Evolutionary conservation across 2,113 vertebrate species (phyloP), one percentile per base, ranked within the genome.

Genomic region (Fregetta grallaria): DNA sequence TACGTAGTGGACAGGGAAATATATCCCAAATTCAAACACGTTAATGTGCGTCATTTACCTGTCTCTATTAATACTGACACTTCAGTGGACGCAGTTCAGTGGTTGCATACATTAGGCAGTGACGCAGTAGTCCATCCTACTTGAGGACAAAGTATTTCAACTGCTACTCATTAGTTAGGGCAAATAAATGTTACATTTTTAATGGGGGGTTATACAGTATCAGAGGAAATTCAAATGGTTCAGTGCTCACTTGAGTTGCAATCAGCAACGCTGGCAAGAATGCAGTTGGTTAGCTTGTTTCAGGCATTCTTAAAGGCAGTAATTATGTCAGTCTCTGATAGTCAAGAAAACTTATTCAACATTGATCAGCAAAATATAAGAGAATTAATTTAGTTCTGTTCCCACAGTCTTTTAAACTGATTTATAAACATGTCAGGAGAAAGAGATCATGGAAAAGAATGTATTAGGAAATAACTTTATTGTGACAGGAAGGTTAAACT

Each of bases 381-480:
- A 38, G 72, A 94, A 94, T 94, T 95, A 93, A 97, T 94, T 95
- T 91, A 88, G 62, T 47, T 78, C 34, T 14, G 21, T 94, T 96
- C 75, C 79, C 75, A 88, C 74, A 82, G 84, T 94, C 90, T 94
- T 97, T 97, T 88, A 95, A 97, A 95, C 81, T 96, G 95, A 96
- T 96, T 94, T 96, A 95, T 97, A 97, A 97, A 97, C 82, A 94
- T 91, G 91, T 88, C 91, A 93, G 66, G 82, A 92, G 58, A 90
- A 94, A 82, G 74, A 91, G 78, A 93, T 84, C 87, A 93, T 67
- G 92, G 94, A 97, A 93, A 97, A 97, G 65, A 94, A 59, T 79
- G 74, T 40, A 93, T 91, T 94, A 92, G 70, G 86, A 94, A 95
- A 89, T 95, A 97, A 96, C 79, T 59, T 58, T 90, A 97, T 97